Evolutionary conservation across 2,888 invertebrate species (phyloP).

Genomic region (Unio pictorum): DNA sequence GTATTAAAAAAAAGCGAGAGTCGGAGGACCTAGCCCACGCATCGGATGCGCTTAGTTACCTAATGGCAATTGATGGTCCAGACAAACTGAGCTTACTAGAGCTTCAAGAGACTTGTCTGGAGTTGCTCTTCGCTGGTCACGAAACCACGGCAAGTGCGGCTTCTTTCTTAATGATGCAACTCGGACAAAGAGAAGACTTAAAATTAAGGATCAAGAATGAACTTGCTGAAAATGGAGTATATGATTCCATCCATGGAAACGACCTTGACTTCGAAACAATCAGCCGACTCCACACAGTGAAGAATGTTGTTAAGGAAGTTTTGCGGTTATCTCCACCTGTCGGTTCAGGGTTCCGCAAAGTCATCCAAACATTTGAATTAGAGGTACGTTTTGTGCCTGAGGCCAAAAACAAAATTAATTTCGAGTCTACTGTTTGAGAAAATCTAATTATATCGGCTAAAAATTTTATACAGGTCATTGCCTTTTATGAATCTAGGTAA

Average conservation of each 20-base stretch:
- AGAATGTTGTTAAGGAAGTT: conserved; percentile 60
- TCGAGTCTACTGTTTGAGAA: too few species aligned
- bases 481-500: too few species aligned
- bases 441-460: too few species aligned
- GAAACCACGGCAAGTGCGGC: conserved; percentile 61
- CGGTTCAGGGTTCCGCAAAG: conserved; percentile 62
- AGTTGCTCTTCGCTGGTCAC: conserved; percentile 66
- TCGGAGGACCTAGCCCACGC: conserved; percentile 1
- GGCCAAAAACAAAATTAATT: not conserved
- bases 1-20: conserved; percentile 31
- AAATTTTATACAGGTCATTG: too few species aligned
- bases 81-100: conserved; percentile 42
- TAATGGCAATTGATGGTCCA: conserved; percentile 38
- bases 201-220: conserved; percentile 46
- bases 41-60: conserved; percentile 47
- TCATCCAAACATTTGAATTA: conserved; percentile 60
- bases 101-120: conserved; percentile 59
- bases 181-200: conserved; percentile 30
- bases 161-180: conserved; percentile 47
- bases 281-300: conserved; percentile 49
- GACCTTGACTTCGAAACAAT: conserved; percentile 44
- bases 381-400: conserved; percentile 47
- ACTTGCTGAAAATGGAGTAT: conserved; percentile 46
- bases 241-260: conserved; percentile 9
- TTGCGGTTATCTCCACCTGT: conserved; percentile 61